Base-by-base conservation (phyloP, 2,113 vertebrate species). In the Cololabis saira region DNA sequence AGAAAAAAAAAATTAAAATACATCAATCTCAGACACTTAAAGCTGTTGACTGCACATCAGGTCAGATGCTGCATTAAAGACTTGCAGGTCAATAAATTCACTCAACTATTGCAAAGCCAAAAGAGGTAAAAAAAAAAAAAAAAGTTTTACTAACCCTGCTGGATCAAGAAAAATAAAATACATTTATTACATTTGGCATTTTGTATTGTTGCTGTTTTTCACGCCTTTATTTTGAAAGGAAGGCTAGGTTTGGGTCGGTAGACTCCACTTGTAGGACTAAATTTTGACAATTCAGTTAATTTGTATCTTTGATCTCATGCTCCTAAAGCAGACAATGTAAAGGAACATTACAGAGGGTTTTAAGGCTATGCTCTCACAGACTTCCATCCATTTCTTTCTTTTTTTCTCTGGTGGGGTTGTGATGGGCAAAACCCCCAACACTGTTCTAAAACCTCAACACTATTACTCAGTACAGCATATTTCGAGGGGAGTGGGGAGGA, bases 401-500 rank as follows among this genome's bases (percentile, higher is more conserved):
- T 11, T 30, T 37, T 37, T 37, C 10, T 37, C 1, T 37, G 33
- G 33, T 64, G 52, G 57, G 74, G 68, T 24, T 43, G 53, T 37
- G 60, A 17, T 24, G 60, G 51, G 54, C 48, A 61, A 66, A 61
- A 21, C 6, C 14, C 75, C 67, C 56, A 77, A 80, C 22, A 73
- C 54, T 55, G 82, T 70, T 78, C 74, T 87, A 83, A 87, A 67
- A 83, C 80, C 77, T 84, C 66, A 80, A 87, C 75, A 87, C 78
- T 76, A 83, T 80, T 75, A 85, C 79, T 84, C 82, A 33, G 73
- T 87, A 90, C 83, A 89, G 86, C 86, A 87, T 80, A 84, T 76
- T 78, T 83, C 77, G 58, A 72, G 74, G 80, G 54, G 19, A 19
- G 33, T 43, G n/a, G 21, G 48, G n/a, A 30, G 37, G 11, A 57